Conservation (phyloP, 1,140 invertebrate genomes). For the Ostrea edulis region DNA sequence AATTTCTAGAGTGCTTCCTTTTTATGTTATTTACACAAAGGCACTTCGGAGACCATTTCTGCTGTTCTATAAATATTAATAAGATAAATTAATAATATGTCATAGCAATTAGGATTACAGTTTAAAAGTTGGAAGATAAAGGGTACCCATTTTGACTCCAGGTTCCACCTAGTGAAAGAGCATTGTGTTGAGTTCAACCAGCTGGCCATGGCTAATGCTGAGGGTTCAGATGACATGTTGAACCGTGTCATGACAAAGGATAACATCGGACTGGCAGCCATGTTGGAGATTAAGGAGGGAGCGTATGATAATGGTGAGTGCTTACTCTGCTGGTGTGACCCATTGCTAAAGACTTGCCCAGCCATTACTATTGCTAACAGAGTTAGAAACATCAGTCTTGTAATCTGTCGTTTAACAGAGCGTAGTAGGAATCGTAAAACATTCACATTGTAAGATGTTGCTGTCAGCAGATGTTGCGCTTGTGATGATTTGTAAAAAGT, state of each 20-base stretch:
- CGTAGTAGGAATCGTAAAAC: neutral
- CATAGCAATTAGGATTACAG: neutral
- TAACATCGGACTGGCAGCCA: constrained; percentile 97
- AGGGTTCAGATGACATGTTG: constrained; percentile 98
- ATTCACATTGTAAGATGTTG: neutral
- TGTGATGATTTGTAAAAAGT: neutral
- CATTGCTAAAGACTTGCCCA: neutral
- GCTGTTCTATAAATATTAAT: neutral
- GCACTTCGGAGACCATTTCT: neutral
- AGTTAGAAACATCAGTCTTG: neutral
- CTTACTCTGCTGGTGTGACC: neutral
- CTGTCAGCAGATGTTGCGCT: too few species aligned
- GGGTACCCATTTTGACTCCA: constrained; percentile 76
- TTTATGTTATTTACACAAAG: neutral
- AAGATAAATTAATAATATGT: neutral
- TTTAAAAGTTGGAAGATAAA: neutral
- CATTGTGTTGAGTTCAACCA: constrained; percentile 98
- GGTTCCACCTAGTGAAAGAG: constrained; percentile 96
- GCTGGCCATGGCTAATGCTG: constrained; percentile 98
- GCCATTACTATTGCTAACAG: neutral
- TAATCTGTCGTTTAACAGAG: neutral
- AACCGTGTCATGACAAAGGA: constrained; percentile 99
- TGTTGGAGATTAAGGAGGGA: constrained; percentile 95
- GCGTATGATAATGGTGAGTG: constrained; percentile 93
- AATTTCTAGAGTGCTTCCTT: neutral